Percentiles rank a stretch among this genome's conserved stretches.
Conservation (phyloP, 2,797 vertebrate genomes). For the Pogoniulus pusillus region DNA sequence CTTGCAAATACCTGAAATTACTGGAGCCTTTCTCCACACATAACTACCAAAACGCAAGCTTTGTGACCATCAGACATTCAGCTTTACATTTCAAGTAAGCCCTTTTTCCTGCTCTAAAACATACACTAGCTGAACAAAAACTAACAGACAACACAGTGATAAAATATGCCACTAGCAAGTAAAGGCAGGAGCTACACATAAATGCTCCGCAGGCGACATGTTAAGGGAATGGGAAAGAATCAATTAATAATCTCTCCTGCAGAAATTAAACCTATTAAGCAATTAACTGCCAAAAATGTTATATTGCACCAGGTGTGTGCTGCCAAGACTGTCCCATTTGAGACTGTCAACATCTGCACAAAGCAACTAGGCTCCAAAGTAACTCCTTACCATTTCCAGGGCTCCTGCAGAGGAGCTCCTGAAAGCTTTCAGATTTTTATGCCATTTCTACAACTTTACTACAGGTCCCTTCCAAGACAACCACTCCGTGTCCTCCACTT, state of each 20-base stretch:
- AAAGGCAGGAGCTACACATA: not conserved
- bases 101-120: not conserved
- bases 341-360: slow-evolving; percentile 16
- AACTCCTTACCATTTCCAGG: not conserved
- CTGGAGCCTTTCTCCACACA: not conserved
- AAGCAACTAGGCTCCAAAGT: not conserved
- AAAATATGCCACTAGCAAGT: not conserved
- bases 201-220: not conserved
- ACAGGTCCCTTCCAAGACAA: slow-evolving; percentile 1
- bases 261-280: slow-evolving; percentile 17
- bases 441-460: not conserved
- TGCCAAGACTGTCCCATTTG: not conserved
- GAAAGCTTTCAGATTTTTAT: not conserved
- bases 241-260: not conserved
- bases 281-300: not conserved
- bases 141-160: not conserved
- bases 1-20: not conserved
- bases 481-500: not conserved
- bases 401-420: not conserved
- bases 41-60: not conserved
- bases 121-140: not conserved
- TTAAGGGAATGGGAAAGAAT: not conserved
- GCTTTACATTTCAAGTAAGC: not conserved
- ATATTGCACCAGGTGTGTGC: not conserved
- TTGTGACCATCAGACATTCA: not conserved